Percentiles rank a stretch among this genome's conserved stretches.
These are phyloP conservation scores for Psettodes erumei DNA, from an alignment of 2,113 vertebrate genomes.

Conservation along the genomic window DNA sequence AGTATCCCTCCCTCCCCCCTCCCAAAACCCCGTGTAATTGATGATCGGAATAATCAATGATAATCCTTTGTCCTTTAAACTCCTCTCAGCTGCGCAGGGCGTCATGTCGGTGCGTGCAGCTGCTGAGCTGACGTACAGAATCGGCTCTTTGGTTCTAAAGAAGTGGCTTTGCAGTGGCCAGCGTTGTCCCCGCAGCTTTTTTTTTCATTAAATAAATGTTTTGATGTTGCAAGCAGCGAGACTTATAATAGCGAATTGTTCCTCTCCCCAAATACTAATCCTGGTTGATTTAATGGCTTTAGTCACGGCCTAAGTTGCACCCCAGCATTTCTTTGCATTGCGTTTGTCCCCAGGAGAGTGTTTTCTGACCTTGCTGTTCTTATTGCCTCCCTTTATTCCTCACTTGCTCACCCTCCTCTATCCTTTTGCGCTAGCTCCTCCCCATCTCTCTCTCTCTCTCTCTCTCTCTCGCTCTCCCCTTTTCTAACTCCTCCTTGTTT, in stretches of 20 bases:
- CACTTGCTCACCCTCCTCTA: not conserved
- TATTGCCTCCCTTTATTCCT: conserved; percentile 24
- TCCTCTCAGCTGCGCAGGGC: conserved; percentile 24
- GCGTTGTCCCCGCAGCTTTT: not conserved
- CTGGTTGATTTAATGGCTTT: conserved; percentile 23
- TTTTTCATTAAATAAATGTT: not conserved
- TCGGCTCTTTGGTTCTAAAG: conserved; percentile 15
- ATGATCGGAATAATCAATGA: conserved; percentile 60
- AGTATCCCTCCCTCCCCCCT: conserved; percentile 36
- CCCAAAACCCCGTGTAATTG: conserved; percentile 14
- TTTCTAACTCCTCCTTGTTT: not conserved
- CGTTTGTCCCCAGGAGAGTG: conserved; percentile 23
- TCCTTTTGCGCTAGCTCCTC: conserved; percentile 22
- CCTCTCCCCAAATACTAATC: conserved; percentile 3
- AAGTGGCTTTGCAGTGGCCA: not conserved
- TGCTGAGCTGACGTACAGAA: conserved; percentile 35
- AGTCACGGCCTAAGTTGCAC: conserved; percentile 19
- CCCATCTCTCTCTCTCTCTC: not conserved
- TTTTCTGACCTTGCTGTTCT: conserved; percentile 54
- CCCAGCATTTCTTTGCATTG: conserved; percentile 39
- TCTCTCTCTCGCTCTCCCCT: not conserved
- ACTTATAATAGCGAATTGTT: not conserved
- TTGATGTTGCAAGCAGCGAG: not conserved
- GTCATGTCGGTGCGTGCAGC: conserved; percentile 29
- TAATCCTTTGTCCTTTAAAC: conserved; percentile 52